These are phyloP conservation scores for Tigriopus californicus DNA, from an alignment of 2,888 invertebrate species.

Conservation along the genomic window DNA sequence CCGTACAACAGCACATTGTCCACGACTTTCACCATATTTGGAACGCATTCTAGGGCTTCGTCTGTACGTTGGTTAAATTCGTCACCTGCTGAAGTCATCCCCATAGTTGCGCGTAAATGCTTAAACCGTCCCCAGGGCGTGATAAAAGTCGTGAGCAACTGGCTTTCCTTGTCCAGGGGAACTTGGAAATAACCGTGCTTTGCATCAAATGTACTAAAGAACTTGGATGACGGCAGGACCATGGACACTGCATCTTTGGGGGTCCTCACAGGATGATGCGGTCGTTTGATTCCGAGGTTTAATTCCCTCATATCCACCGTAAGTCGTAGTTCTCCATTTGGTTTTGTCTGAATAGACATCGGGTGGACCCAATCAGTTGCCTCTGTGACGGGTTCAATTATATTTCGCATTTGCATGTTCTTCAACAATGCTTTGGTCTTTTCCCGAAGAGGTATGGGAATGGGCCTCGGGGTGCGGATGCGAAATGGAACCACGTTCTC, in stretches of 20 bases:
- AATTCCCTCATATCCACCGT: no score
- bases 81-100: conserved; percentile 6
- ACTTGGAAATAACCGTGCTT: conserved; percentile 14
- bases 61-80: conserved; percentile 6
- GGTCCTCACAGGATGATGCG: no score
- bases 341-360: no score
- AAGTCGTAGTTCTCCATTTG: no score
- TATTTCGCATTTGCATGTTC: no score
- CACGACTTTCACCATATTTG: conserved; percentile 10
- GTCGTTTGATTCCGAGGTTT: no score
- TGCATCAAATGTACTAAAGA: conserved; percentile 12
- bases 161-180: background rate
- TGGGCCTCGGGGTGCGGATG: no score
- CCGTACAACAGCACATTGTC: background rate
- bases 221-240: background rate
- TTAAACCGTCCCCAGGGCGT: conserved; percentile 1
- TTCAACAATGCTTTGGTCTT: no score
- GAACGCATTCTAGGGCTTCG: conserved; percentile 9
- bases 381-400: no score
- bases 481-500: background rate
- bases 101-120: conserved; percentile 11
- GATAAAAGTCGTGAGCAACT: conserved; percentile 8
- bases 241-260: background rate
- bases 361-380: no score
- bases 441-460: no score